These are phyloP conservation scores for Lasioglossum baleicum DNA, from an alignment of 1,140 invertebrate species.

Conservation along the genomic window DNA sequence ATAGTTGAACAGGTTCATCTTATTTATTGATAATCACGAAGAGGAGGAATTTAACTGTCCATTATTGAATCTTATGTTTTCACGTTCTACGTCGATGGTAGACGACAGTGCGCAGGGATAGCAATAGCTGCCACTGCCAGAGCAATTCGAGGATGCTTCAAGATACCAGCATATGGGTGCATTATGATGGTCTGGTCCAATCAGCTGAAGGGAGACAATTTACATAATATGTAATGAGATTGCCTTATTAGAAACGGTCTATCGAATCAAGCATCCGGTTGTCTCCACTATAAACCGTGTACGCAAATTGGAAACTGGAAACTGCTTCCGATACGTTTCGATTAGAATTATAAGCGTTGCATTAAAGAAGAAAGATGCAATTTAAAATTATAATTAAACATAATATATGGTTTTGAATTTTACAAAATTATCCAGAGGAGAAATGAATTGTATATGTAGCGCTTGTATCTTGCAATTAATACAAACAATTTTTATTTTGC, in stretches of 20 bases:
- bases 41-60: not conserved
- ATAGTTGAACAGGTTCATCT: no score
- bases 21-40: not conserved
- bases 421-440: no score
- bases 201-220: not conserved
- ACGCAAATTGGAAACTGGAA: not conserved
- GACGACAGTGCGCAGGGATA: not conserved
- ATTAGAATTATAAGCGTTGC: not conserved
- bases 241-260: not conserved
- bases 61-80: not conserved
- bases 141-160: not conserved
- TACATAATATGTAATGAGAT: slow-evolving; percentile 1
- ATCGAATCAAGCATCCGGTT: slow-evolving; percentile 12
- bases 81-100: not conserved
- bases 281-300: not conserved
- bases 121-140: not conserved
- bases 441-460: no score
- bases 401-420: no score
- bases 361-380: not conserved
- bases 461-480: no score
- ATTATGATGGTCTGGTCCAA: not conserved
- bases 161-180: not conserved
- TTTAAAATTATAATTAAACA: not conserved
- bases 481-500: no score
- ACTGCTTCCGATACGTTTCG: not conserved